Base-by-base conservation (phyloP, 64 coral and sea anemone species). In the Pocillopora verrucosa region DNA sequence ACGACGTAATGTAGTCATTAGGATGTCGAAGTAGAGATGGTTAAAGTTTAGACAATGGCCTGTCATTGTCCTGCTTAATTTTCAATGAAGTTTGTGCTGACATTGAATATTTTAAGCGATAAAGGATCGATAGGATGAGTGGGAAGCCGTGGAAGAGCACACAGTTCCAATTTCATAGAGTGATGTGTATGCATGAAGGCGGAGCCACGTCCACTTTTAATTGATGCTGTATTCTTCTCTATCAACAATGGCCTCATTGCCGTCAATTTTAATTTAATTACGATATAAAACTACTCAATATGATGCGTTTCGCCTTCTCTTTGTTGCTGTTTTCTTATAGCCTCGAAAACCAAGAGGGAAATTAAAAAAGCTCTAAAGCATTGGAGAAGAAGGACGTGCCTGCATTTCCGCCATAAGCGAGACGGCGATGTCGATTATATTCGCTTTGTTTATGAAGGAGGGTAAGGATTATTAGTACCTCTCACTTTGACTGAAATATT, bases 181-280 rank as follows among this genome's bases (percentile, higher is more conserved):
- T 76, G 61, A 51, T 75, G 58, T 84, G 87, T 13, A 77, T 57
- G 36, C 75, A 74, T 5, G 87, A 84, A 88, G 92, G 92, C 87
- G 92, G 92, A 93, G 92, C 81, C 78, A 93, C 61, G 20, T 20
- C 59, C 56, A 82, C 63, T 69, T 64, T 78, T 93, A 76, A 88
- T 93, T 93, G 87, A 65, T 76, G 78, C 92, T 93, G 92, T 93
- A 60, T 93, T 93, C 87, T 89, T 93, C 82, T 84, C 79, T 89
- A 81, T 89, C 88, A 93, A 88, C 88, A 93, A 84, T 68, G 87
- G 72, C 80, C 80, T 79, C 88, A 89, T 93, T 74, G 92, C 92
- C 92, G 92, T 93, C 92, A 93, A 93, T 93, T 93, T 93, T 93
- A 93, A 93, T 93, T 93, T 93, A 93, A 93, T 93, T 93, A 93